Evolutionary conservation across 1,140 invertebrate genomes (phyloP).

Genomic region (Platorchestia sp.): DNA sequence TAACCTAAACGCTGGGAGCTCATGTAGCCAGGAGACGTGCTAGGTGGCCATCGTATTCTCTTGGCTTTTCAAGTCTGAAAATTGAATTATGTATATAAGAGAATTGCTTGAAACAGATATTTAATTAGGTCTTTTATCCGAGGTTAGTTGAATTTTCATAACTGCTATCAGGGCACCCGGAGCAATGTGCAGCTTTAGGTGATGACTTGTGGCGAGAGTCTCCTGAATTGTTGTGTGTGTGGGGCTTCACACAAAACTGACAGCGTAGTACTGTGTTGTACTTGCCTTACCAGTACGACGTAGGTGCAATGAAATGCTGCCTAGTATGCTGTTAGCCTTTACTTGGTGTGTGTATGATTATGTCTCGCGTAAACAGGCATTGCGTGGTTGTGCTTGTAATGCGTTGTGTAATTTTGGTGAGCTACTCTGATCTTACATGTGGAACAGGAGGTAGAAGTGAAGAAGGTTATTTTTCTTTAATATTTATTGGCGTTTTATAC

Average conservation of each 20-base stretch:
- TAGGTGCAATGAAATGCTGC: too few relatives aligned
- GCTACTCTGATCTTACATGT: too few relatives aligned
- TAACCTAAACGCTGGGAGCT: not conserved
- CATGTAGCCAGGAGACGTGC: not conserved
- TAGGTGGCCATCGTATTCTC: not conserved
- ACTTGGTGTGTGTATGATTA: too few relatives aligned
- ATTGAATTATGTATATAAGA: not conserved
- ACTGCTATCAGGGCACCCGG: not conserved
- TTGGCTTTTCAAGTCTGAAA: not conserved
- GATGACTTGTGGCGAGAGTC: not conserved
- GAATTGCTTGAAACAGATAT: not conserved
- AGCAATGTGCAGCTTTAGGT: not conserved
- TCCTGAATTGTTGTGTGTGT: not conserved
- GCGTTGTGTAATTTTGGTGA: too few relatives aligned
- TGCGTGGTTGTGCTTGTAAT: too few relatives aligned
- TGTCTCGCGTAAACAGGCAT: too few relatives aligned
- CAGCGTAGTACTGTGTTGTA: not conserved
- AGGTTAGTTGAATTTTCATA: not conserved
- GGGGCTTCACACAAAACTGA: not conserved
- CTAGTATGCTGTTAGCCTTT: too few relatives aligned
- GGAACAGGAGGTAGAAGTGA: too few relatives aligned
- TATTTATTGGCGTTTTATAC: too few relatives aligned
- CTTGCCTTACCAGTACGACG: not conserved
- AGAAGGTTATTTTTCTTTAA: too few relatives aligned
- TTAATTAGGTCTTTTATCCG: not conserved